Percentiles rank a stretch among this genome's conserved stretches.
These are phyloP conservation scores for Valencia hispanica DNA, from an alignment of 2,797 vertebrate genomes.

Conservation along the genomic window DNA sequence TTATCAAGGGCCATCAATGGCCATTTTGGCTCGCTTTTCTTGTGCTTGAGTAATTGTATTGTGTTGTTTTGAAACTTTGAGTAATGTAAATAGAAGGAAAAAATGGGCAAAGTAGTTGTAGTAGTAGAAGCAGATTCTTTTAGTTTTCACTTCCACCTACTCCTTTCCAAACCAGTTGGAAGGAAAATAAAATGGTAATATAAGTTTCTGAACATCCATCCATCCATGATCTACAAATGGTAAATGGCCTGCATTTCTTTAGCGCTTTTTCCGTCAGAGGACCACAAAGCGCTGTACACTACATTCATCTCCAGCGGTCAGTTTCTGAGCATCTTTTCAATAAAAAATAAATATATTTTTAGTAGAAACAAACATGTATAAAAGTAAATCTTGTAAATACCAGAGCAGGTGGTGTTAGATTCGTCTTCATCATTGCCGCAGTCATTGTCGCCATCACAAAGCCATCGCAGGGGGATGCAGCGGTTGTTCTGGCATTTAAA, in stretches of 20 bases:
- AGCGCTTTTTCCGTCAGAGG: too few species aligned
- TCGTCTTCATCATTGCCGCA: conserved; percentile 95
- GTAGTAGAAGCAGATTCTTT: too few species aligned
- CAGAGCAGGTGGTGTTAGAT: conserved; percentile 91
- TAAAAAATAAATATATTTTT: not conserved
- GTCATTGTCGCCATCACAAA: conserved; percentile 96
- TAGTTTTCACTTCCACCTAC: not conserved
- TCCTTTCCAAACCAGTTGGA: not conserved
- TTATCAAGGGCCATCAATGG: too few species aligned
- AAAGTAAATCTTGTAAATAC: conserved; percentile 26
- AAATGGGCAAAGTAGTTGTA: not conserved
- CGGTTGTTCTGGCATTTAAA: conserved; percentile 98
- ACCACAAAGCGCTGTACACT: too few species aligned
- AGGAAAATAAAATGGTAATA: not conserved
- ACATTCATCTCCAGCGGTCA: too few species aligned
- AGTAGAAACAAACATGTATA: not conserved
- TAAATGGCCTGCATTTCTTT: too few species aligned
- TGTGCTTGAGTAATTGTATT: not conserved
- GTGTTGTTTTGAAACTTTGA: not conserved
- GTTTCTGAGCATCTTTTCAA: not conserved
- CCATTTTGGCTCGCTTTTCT: too few species aligned
- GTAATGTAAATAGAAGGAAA: not conserved
- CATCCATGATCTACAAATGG: too few species aligned
- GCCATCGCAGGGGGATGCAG: conserved; percentile 96
- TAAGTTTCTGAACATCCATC: too few species aligned